Evolutionary conservation across 1,140 invertebrate species (phyloP).

Genomic region (Saccostrea echinata): DNA sequence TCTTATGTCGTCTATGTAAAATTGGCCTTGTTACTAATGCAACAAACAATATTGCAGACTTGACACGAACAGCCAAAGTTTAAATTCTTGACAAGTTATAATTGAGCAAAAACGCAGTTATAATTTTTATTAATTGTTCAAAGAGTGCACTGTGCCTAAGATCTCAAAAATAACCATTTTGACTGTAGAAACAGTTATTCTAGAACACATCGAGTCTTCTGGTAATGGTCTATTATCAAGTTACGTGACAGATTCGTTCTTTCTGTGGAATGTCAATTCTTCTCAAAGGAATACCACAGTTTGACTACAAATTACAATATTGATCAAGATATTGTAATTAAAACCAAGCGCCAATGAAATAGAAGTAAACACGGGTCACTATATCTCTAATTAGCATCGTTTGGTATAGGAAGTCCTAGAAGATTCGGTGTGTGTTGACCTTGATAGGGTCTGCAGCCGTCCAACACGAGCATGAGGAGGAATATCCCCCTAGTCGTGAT

Average conservation of each 20-base stretch:
- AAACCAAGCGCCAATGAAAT: constrained; percentile 12
- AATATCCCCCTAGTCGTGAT: not conserved
- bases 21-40: not conserved
- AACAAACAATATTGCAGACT: not conserved
- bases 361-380: constrained; percentile 13
- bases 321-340: constrained; percentile 2
- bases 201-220: not conserved
- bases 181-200: not conserved
- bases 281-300: not conserved
- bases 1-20: not conserved
- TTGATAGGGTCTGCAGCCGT: not conserved
- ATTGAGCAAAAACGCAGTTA: constrained; percentile 8
- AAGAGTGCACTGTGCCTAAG: too few relatives aligned
- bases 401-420: not conserved
- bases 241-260: not conserved
- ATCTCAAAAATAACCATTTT: too few relatives aligned
- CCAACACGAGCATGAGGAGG: not conserved
- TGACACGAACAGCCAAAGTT: not conserved
- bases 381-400: not conserved
- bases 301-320: not conserved
- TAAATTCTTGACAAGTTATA: not conserved
- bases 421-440: not conserved
- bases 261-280: not conserved
- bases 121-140: not conserved
- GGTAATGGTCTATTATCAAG: not conserved